These are phyloP conservation scores for Cosmia pyralina DNA, from an alignment of 2,888 invertebrate species.

Conservation along the genomic window DNA sequence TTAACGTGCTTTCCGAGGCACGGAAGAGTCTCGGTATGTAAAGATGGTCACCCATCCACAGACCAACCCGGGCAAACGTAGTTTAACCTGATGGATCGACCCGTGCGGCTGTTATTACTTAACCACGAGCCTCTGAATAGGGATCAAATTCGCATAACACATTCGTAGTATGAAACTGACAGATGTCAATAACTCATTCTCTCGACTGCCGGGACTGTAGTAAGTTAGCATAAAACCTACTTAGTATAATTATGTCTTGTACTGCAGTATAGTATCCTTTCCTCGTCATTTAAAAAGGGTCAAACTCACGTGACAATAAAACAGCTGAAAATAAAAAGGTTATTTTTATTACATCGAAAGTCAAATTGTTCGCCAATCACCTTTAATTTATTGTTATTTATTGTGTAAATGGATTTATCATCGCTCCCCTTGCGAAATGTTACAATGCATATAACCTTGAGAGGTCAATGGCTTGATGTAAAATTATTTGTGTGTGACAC, in stretches of 20 bases:
- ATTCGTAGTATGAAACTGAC: too few species aligned
- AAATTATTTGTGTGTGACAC: conserved; percentile 22
- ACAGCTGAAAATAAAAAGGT: conserved; percentile 14
- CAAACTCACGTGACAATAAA: not conserved
- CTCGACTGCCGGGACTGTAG: too few species aligned
- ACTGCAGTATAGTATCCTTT: not conserved
- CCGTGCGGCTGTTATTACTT: too few species aligned
- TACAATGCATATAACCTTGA: conserved; percentile 48
- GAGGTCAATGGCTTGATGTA: conserved; percentile 23
- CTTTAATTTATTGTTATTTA: conserved; percentile 39
- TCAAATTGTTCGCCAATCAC: conserved; percentile 48
- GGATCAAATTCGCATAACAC: too few species aligned
- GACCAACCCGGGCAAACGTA: too few species aligned
- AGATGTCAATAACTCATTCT: too few species aligned
- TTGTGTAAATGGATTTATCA: conserved; percentile 47
- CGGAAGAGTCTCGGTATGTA: too few species aligned
- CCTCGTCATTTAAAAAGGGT: not conserved
- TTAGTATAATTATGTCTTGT: not conserved
- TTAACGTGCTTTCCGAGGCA: too few species aligned
- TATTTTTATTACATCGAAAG: conserved; percentile 18
- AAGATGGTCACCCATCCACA: too few species aligned
- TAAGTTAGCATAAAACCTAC: not conserved
- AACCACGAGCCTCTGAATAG: too few species aligned
- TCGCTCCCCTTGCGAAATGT: conserved; percentile 47
- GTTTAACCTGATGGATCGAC: too few species aligned